Evolutionary conservation across 2,113 vertebrate species (phyloP), one percentile per base, ranked within the genome.

Genomic region (Rynchops niger): DNA sequence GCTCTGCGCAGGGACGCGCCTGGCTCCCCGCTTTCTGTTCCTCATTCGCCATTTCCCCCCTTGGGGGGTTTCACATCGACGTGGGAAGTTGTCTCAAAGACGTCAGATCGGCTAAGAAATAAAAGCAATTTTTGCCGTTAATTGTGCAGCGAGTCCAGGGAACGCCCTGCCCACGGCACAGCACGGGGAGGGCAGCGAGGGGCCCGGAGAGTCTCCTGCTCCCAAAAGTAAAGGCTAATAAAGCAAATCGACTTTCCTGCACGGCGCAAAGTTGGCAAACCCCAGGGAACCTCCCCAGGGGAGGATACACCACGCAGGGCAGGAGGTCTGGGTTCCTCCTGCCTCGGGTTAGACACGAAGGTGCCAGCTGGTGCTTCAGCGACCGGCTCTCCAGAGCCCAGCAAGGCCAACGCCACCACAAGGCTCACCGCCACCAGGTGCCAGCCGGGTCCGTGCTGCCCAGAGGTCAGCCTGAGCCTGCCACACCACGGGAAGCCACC

Each of bases 61-160:
- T 7, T 7, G 21, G 42, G 15, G 45, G 21, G 21, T n/a, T 88
- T 61, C 61, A 65, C 32, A 50, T 5, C 1, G 4, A 61, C 1
- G 1, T 0, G 13, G 21, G 61, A 73, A 82, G 53, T n/a, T 43
- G 25, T n/a, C 85, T 52, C 66, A 53, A 65, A 73, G 84, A 82
- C 0, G 0, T 40, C 49, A 72, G n/a, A 7, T 6, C 0, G 0
- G 34, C 58, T 59, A 15, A 82, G 61, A 82, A 86, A 70, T 11
- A 66, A 76, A 69, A 71, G 34, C 23, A 5, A 3, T 5, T 40
- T 63, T 32, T 62, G 38, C 42, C 9, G 11, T 27, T 71, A 36
- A 42, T 2, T 8, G 27, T 43, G 53, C 27, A 23, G 67, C 0
- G 0, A 81, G 19, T 16, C 23, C 72, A 58, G 42, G 25, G 62